phyloP scores from a whole-genome alignment of 2,797 vertebrate genomes.

The Macrochelys suwanniensis region DNA sequence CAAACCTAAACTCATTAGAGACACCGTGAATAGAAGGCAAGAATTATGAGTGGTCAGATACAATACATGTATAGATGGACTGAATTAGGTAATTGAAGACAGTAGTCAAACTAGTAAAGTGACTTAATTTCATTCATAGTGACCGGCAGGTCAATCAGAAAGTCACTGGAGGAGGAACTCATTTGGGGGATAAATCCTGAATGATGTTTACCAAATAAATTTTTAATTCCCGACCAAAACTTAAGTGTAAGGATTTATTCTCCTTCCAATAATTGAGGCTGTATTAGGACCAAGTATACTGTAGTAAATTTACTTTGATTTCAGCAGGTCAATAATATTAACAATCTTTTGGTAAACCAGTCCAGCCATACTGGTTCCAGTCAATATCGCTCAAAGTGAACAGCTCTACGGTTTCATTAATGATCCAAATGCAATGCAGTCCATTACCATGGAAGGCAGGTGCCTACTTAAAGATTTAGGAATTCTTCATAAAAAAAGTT shows the following conservation, averaged over 20 bases:
- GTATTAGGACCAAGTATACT: constrained; percentile 30
- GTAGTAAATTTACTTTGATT: constrained; percentile 25
- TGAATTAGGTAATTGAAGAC: constrained; percentile 51
- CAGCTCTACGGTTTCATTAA: not conserved
- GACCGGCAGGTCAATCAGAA: constrained; percentile 39
- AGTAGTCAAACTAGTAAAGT: constrained; percentile 52
- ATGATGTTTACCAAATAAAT: constrained; percentile 43
- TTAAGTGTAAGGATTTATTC: constrained; percentile 21
- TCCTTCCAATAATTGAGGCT: not conserved
- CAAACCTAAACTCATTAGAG: constrained; percentile 22
- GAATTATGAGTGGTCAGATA: constrained; percentile 26
- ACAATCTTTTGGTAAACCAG: constrained; percentile 13
- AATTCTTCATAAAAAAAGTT: constrained; percentile 28
- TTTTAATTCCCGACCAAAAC: constrained; percentile 36
- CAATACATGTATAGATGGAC: not conserved
- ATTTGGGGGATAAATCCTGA: constrained; percentile 49
- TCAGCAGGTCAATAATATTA: constrained; percentile 26
- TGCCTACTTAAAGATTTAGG: not conserved
- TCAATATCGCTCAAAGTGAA: constrained; percentile 12
- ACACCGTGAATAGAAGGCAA: not conserved
- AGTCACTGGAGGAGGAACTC: constrained; percentile 10
- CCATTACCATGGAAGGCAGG: not conserved
- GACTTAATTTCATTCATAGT: constrained; percentile 63
- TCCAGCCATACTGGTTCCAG: not conserved
- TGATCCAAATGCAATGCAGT: not conserved